phyloP scores from a whole-genome alignment of 2,888 invertebrate genomes.

The Apamea monoglypha region DNA sequence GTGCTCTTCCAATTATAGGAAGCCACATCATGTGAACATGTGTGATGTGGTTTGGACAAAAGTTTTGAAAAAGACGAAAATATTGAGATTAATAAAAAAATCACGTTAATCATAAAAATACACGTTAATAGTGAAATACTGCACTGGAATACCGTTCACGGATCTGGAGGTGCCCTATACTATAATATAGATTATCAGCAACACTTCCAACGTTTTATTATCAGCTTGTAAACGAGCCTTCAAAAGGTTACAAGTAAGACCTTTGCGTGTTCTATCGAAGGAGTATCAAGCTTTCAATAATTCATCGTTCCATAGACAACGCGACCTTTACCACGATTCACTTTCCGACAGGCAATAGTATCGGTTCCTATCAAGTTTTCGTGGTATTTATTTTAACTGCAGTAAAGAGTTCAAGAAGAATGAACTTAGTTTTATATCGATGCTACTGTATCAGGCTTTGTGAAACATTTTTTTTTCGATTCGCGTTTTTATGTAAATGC shows the following conservation, averaged over 20 bases:
- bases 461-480: neutral
- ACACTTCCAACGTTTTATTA: constrained; percentile 25
- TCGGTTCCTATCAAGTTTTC: constrained; percentile 30
- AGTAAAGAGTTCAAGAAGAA: constrained; percentile 15
- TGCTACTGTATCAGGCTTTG: neutral
- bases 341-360: constrained; percentile 12
- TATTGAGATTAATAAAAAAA: neutral
- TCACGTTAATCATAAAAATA: neutral
- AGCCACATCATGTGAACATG: too few species aligned
- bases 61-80: too few species aligned
- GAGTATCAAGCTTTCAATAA: constrained; percentile 68
- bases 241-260: constrained; percentile 63
- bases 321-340: constrained; percentile 58
- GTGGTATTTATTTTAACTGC: constrained; percentile 28
- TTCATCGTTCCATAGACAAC: constrained; percentile 68
- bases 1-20: neutral
- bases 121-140: neutral
- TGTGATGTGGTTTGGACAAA: too few species aligned
- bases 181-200: neutral
- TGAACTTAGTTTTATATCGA: neutral
- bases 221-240: constrained; percentile 46
- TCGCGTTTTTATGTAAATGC: too few species aligned
- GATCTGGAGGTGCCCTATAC: neutral
- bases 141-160: neutral
- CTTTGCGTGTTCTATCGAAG: constrained; percentile 75